Evolutionary conservation across 2,113 vertebrate species (phyloP), one percentile per base, ranked within the genome.

Genomic region (Thinocorus orbignyianus): DNA sequence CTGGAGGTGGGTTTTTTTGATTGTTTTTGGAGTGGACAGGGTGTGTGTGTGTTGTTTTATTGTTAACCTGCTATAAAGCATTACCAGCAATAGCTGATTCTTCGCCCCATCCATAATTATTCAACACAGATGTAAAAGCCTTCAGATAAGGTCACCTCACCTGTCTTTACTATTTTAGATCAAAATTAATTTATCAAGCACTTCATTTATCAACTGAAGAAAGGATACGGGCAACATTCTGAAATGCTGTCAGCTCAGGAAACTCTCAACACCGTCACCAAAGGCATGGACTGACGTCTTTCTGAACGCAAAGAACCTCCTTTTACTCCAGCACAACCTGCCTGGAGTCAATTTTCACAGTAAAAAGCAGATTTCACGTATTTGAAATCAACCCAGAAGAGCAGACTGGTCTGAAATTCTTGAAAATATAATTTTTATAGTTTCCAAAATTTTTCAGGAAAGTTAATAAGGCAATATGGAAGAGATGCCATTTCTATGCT

Each of bases 351-450:
- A 3, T 25, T 74, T 85, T 68, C 69, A 71, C 20, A 31, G 12
- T 39, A 17, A 61, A 69, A 83, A 54, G 22, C 37, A 46, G 18
- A 41, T 25, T 46, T 33, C 4, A 18, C 6, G 4, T 20, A 58
- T 62, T 9, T 54, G 41, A 88, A 22, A 72, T 28, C 22, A 89
- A 81, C 5, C 8, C 37, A 61, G 4, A 69, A 14, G 3, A 85
- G 20, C 37, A 76, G 49, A 31, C 48, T 18, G 30, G 7, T 23
- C 51, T 68, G 35, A 35, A 79, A 44, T 37, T 22, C 48, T 46
- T 30, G 7, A 60, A 71, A 71, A 46, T 13, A 35, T 1, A 0
- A 11, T 19, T 72, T 66, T 57, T 0, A 0, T 26, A 25, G 20
- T 37, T 88, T 15, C 49, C 28, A 85, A 17, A 22, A 16, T n/a